These are phyloP conservation scores for Motacilla tschutschensis DNA, from an alignment of 2,113 vertebrate species.

Conservation along the genomic window DNA sequence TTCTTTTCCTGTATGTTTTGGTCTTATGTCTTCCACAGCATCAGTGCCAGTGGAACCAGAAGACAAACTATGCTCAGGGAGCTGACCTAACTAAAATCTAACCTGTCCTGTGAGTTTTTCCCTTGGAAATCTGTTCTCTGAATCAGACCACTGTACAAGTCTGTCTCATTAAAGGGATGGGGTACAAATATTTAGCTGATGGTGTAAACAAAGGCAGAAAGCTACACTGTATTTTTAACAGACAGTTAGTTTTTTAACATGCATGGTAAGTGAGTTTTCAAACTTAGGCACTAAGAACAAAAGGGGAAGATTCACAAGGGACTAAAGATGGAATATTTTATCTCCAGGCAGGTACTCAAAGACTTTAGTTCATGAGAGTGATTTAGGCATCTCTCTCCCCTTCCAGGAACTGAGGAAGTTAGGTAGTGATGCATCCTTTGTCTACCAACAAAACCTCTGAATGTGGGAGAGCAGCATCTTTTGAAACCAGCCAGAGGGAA, in stretches of 20 bases:
- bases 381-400: not conserved
- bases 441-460: slow-evolving; percentile 4
- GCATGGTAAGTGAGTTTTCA: not conserved
- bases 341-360: not conserved
- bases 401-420: not conserved
- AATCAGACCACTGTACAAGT: not conserved
- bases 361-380: not conserved
- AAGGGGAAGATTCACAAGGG: not conserved
- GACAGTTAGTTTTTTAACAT: not conserved
- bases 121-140: not conserved
- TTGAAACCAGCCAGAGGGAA: not conserved
- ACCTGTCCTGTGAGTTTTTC: not conserved
- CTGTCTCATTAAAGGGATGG: not conserved
- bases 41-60: not conserved
- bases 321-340: not conserved
- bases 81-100: not conserved
- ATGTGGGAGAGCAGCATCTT: not conserved
- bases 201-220: not conserved
- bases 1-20: not conserved
- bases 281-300: not conserved
- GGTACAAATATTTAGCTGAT: not conserved
- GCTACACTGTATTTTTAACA: not conserved
- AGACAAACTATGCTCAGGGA: not conserved
- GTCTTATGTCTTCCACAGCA: not conserved
- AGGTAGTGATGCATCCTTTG: not conserved